Evolutionary conservation across 2,888 invertebrate genomes (phyloP).

Genomic region (Nipponacmea schrenckii): DNA sequence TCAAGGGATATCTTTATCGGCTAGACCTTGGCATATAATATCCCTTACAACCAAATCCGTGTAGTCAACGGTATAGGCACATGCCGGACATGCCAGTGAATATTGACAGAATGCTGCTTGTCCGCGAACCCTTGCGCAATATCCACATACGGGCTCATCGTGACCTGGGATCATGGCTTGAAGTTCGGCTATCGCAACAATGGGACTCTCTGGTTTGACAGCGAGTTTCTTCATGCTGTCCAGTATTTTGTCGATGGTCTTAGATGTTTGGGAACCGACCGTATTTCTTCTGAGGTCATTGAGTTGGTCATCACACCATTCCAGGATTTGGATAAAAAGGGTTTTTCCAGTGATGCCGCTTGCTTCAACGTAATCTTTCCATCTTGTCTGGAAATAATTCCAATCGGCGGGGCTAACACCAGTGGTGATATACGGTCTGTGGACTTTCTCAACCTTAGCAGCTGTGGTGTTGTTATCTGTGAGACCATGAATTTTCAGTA

Average conservation of each 20-base stretch:
- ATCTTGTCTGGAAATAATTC: neutral
- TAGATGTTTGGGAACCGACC: neutral
- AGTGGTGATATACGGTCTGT: neutral
- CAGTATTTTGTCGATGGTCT: neutral
- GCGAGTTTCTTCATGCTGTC: neutral
- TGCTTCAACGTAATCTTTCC: neutral
- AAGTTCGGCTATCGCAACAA: neutral
- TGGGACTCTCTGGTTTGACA: neutral
- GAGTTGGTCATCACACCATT: neutral
- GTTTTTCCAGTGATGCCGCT: neutral
- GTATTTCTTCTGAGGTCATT: neutral
- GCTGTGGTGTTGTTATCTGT: neutral
- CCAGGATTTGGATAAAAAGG: neutral
- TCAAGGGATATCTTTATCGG: constrained; percentile 34
- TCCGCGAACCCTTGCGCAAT: constrained; percentile 35
- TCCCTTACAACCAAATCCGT: constrained; percentile 33
- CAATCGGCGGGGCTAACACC: neutral
- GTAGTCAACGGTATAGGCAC: constrained; percentile 20
- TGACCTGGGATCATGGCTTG: constrained; percentile 25
- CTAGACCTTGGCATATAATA: constrained; percentile 24
- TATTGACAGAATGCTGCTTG: constrained; percentile 40
- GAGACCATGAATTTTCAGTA: neutral
- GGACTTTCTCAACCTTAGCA: neutral
- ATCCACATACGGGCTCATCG: constrained; percentile 35
- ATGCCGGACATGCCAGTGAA: constrained; percentile 20